Conservation (phyloP, 2,797 vertebrate genomes). For the Scomberomorus guttatus region DNA sequence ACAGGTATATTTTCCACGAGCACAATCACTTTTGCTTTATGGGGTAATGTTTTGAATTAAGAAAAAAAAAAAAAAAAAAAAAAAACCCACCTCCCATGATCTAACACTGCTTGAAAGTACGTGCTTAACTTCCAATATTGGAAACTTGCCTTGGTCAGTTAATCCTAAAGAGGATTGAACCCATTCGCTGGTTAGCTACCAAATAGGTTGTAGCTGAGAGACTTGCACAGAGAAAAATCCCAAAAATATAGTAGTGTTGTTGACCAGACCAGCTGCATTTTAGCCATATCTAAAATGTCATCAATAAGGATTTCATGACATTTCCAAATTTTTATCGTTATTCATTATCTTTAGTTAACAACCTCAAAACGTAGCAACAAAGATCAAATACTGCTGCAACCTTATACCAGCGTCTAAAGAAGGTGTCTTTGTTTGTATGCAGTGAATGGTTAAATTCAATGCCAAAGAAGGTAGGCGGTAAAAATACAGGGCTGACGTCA, state of each 20-base stretch:
- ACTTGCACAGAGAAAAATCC: not conserved
- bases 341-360: not conserved
- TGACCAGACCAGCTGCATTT: constrained; percentile 3
- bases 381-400: constrained; percentile 15
- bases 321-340: constrained; percentile 3
- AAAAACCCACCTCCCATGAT: constrained; percentile 8
- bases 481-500: constrained; percentile 44
- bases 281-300: not conserved
- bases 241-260: not conserved
- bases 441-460: constrained; percentile 39
- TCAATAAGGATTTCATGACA: not conserved
- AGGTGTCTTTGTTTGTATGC: constrained; percentile 1
- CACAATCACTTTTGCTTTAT: not conserved
- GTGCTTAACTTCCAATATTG: constrained; percentile 4
- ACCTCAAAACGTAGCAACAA: constrained; percentile 11
- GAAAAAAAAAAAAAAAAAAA: constrained; percentile 11
- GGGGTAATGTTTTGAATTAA: constrained; percentile 15
- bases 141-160: constrained; percentile 9
- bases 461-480: constrained; percentile 33
- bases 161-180: constrained; percentile 21
- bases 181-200: not conserved
- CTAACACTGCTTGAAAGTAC: constrained; percentile 2
- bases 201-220: not conserved
- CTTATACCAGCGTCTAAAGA: constrained; percentile 25
- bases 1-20: not conserved